Evolutionary conservation across 2,888 invertebrate genomes (phyloP), one percentile per base, ranked within the genome.

Genomic region (Epicampocera succincta): DNA sequence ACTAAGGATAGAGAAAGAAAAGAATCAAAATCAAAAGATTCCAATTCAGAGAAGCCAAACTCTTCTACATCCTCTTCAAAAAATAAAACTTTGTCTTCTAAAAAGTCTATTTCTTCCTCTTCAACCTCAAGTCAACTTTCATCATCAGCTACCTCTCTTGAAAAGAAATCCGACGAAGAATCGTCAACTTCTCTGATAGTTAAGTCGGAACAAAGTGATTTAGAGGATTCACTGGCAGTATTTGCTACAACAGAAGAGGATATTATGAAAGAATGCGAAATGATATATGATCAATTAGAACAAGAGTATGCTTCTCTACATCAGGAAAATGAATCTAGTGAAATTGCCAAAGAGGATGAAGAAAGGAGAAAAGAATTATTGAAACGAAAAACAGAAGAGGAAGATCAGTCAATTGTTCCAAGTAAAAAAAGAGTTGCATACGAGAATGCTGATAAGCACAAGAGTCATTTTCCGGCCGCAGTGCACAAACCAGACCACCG

Each of bases 261-360:
- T 84, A 94, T 96, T 79, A 94, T 95, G 87, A 94, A 95, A 86
- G 96, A 97, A 90, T 97, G 97, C 90, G 94, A 95, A 87, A 94
- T 93, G 91, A 97, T 97, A 86, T 97, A 96, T 91, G 95, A 96
- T 90, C 96, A 96, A 91, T 94, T 95, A 91, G 93, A 94, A 74
- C 86, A 85, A 42, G 85, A 89, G 66, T 88, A 88, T 50, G 87
- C 89, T 0, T 83, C 86, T 3, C 75, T 87, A 76, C 88, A 89
- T 69, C 84, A 87, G 80, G 48, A 33, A 3, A 38, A 11, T 25
- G 40, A 4, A 50, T 84, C 90, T 66, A 89, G 50, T 4, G 83
- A 80, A 9, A 75, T 71, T 79, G 29, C 71, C 78, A 73, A 88
- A 86, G 74, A 85, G 21, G 72, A 87, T 83, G 85, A 89, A 88